Percentiles rank a stretch among this genome's conserved stretches.
phyloP scores from a whole-genome alignment of 2,113 vertebrate genomes.

The Himantopus leucocephalus region DNA sequence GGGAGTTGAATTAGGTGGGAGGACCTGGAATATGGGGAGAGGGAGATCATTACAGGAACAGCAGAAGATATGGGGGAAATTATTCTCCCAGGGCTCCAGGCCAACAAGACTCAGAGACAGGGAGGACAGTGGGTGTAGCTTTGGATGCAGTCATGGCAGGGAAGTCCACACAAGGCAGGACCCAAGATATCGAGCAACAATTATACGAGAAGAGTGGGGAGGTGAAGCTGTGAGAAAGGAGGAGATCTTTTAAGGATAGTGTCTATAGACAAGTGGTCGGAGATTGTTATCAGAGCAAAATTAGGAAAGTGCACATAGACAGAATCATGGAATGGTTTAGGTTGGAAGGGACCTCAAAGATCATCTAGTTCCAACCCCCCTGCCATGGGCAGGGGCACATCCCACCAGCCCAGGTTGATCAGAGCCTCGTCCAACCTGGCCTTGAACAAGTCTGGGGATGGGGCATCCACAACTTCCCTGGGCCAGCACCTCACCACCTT shows the following conservation, averaged over 20 bases:
- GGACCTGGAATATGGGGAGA: not conserved
- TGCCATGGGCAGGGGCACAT: no score
- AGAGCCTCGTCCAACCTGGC: no score
- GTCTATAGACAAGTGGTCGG: not conserved
- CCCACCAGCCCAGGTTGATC: no score
- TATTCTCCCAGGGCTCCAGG: not conserved
- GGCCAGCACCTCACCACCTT: no score
- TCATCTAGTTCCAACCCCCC: no score
- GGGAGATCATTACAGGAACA: not conserved
- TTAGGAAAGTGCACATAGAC: not conserved
- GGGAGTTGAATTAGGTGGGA: slow-evolving; percentile 15
- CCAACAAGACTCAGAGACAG: not conserved
- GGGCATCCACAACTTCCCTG: no score
- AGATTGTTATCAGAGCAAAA: not conserved
- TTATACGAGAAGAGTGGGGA: not conserved
- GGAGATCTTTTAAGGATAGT: not conserved
- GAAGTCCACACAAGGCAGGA: not conserved
- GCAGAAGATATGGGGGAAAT: not conserved
- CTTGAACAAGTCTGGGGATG: no score
- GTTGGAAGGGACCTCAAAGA: no score
- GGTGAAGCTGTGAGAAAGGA: not conserved
- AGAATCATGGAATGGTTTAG: no score
- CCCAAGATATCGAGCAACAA: not conserved
- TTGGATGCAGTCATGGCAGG: not conserved
- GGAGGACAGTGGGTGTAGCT: not conserved